phyloP scores from a whole-genome alignment of 2,888 invertebrate genomes.

The Thyatira batis region DNA sequence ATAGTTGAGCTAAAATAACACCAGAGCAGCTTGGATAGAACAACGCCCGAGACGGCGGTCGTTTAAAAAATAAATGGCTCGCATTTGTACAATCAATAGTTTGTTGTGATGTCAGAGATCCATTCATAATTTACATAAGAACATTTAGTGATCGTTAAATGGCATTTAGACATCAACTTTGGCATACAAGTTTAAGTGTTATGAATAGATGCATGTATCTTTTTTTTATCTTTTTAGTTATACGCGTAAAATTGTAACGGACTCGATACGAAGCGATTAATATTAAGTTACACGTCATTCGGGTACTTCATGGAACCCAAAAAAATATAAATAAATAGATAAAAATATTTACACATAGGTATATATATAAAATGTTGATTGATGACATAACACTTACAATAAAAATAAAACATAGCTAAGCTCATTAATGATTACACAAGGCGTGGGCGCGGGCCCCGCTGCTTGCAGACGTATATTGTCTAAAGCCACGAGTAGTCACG shows the following conservation, averaged over 20 bases:
- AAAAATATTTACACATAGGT: conserved; percentile 77
- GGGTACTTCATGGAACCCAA: conserved; percentile 76
- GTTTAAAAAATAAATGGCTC: conserved; percentile 64
- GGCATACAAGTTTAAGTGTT: conserved; percentile 73
- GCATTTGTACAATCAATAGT: conserved; percentile 77
- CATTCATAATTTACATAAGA: conserved; percentile 54
- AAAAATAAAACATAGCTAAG: conserved; percentile 82
- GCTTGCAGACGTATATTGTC: conserved; percentile 70
- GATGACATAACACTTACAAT: conserved; percentile 81
- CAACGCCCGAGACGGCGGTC: conserved; percentile 54
- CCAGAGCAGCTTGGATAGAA: conserved; percentile 79
- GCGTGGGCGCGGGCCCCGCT: conserved; percentile 67
- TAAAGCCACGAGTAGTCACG: conserved; percentile 54
- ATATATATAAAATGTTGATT: conserved; percentile 80
- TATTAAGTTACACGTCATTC: conserved; percentile 56
- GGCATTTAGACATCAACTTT: conserved; percentile 78
- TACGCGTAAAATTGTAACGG: conserved; percentile 17
- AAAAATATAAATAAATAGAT: conserved; percentile 66
- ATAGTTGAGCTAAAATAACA: conserved; percentile 79
- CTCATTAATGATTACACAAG: conserved; percentile 80
- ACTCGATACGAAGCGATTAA: conserved; percentile 44
- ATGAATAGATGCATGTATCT: conserved; percentile 29
- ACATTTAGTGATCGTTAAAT: conserved; percentile 65
- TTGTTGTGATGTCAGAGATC: conserved; percentile 78
- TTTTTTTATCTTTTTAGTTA: conserved; percentile 14